A percentile compares a stretch with the other conserved stretches of the same genome.
Conservation (phyloP, 2,888 invertebrate species). For the Noctua janthina region DNA sequence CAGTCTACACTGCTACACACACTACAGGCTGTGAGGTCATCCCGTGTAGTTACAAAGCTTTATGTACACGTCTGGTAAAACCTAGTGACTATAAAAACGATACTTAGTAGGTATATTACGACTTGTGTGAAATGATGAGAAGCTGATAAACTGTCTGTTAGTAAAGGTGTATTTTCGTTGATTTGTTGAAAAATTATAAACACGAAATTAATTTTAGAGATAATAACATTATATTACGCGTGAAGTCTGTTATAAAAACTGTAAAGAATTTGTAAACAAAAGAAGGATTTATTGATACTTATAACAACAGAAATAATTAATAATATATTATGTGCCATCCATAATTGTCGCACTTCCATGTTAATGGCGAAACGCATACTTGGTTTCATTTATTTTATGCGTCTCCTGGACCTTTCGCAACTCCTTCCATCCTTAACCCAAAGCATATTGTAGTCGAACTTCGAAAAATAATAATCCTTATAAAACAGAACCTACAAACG, state of each 20-base stretch:
- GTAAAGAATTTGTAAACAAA: neutral
- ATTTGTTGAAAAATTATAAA: slow-evolving; percentile 1
- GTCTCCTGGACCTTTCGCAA: neutral
- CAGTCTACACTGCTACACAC: too few relatives aligned
- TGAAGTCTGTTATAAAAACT: slow-evolving; percentile 1
- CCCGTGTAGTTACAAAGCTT: neutral
- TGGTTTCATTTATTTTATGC: neutral
- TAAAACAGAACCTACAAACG: neutral
- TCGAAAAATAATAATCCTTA: neutral
- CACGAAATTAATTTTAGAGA: slow-evolving; percentile 15
- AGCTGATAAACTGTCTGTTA: slow-evolving; percentile 7
- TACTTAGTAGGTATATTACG: neutral
- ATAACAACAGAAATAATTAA: neutral
- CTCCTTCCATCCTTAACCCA: neutral
- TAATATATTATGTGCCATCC: neutral
- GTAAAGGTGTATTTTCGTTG: neutral
- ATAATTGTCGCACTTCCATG: neutral
- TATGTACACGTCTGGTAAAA: neutral
- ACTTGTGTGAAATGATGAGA: slow-evolving; percentile 12
- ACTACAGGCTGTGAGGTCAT: too few relatives aligned
- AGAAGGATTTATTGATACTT: neutral
- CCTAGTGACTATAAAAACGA: neutral
- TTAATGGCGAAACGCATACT: neutral
- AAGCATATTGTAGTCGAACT: neutral
- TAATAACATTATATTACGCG: neutral